Evolutionary conservation across 2,113 vertebrate genomes (phyloP), one percentile per base, ranked within the genome.

Genomic region (Amia ocellicauda): DNA sequence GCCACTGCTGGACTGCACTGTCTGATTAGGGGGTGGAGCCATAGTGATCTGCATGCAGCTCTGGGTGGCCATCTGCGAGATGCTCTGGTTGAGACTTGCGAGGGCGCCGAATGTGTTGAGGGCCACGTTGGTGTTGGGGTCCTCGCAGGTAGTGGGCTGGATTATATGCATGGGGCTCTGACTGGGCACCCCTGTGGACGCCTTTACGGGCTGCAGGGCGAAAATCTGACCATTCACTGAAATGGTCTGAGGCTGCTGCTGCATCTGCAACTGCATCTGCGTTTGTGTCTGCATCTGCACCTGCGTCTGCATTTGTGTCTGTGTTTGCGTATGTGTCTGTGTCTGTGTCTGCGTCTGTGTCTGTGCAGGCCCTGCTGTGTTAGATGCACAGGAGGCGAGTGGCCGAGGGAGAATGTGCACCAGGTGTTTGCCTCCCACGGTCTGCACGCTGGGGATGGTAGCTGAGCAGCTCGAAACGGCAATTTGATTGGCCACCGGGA

Each of bases 161-260:
- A 98, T 89, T 58, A 99, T 89, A 81, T 96, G 96, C 74, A 97
- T 91, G 71, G 93, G 90, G 74, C 84, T 85, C 83, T 93, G 91
- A 68, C 83, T 89, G 59, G 85, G 86, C 53, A 79, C 77, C 80
- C 92, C 94, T 45, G 93, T 89, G 41, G 90, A 89, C 22, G 94
- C 91, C 81, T 93, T 96, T 66, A 97, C 85, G 51, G 96, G 93
- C 72, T 97, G 93, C 79, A 99, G 80, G 22, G 95, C 93, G 81
- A 98, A 99, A 63, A 98, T 86, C 77, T 98, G 95, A 53, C 96
- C 97, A 0, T 98, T 99, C 67, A 99, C 86, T 71, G 95, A 97
- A 80, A 99, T 94, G 3, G 97, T 98, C 55, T 98, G 94, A 20
- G 93, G 93, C 65, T 93, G 87, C 62, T 91, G 85, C 50, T 90